Evolutionary conservation across 2,113 vertebrate species (phyloP).

Genomic region (Cyprinodon brontotheroides): DNA sequence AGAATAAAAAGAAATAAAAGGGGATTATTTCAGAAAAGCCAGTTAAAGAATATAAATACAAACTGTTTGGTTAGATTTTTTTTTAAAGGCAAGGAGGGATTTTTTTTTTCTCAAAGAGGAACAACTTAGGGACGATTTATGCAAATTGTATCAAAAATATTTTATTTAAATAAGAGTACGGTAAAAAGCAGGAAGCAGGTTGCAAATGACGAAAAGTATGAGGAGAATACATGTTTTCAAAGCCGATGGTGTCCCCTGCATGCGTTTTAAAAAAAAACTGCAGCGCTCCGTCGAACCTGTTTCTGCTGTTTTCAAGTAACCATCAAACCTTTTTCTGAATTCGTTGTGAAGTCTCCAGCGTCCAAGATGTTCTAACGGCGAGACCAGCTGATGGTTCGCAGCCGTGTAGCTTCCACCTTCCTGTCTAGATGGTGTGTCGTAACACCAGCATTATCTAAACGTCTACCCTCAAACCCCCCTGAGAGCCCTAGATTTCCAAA

Average conservation of each 20-base stretch:
- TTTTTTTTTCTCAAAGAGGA: background rate
- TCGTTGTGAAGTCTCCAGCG: background rate
- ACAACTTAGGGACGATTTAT: background rate
- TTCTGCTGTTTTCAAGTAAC: background rate
- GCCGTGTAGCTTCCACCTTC: conserved; percentile 8
- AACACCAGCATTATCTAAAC: conserved; percentile 44
- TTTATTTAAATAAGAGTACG: conserved; percentile 12
- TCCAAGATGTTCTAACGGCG: background rate
- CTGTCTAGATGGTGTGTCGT: conserved; percentile 35
- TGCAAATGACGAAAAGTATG: conserved; percentile 25
- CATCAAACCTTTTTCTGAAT: background rate
- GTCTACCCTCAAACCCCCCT: conserved; percentile 38
- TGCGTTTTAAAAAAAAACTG: conserved; percentile 8
- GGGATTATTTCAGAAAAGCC: background rate
- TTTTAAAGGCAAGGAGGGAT: background rate
- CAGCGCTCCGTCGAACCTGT: background rate
- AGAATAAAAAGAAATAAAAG: too few species aligned
- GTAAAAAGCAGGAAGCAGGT: conserved; percentile 50
- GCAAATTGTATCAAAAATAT: conserved; percentile 9
- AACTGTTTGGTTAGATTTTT: background rate
- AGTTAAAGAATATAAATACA: background rate
- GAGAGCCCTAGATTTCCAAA: conserved; percentile 54
- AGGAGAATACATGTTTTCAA: background rate
- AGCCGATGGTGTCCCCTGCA: conserved; percentile 1
- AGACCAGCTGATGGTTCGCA: background rate